Evolutionary conservation across 2,113 vertebrate genomes (phyloP), one percentile per base, ranked within the genome.

Genomic region (Poeciliopsis retropinna): DNA sequence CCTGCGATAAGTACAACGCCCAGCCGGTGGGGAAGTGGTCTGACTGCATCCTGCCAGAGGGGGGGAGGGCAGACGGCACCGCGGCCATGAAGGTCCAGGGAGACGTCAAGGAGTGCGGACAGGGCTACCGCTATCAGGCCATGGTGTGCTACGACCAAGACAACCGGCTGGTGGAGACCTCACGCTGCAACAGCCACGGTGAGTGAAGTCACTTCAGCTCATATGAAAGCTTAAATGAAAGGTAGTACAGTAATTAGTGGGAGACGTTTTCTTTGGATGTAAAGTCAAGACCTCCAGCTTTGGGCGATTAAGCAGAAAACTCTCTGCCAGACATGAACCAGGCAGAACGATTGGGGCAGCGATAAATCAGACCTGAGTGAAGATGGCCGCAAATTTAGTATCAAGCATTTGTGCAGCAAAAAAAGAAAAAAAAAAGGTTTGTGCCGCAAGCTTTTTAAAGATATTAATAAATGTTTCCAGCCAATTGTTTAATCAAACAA

Each of bases 21-120:
- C 98, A 98, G 89, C 96, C 98, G 0, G 96, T 99, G 91, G 98
- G 98, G 13, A 97, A 98, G 81, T 99, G 97, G 97, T 99, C 98
- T 0, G 98, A 99, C 91, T 99, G 98, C 86, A 96, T 99, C 88
- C 93, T 99, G 65, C 96, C 97, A 0, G 97, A 98, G 73, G 96
- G 94, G 25, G 96, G 93, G 1, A 92, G 95, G 47, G 82, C 75
- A 4, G 96, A 97, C 75, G 89, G 85, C 7, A 1, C 93, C 10
- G 76, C 94, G 75, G 96, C 95, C 34, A 87, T 94, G 92, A 97
- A 96, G 84, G 94, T 95, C 0, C 96, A 95, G 91, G 96, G 95
- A 64, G 97, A 98, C 4, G 29, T 94, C 60, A 97, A 96, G 83
- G 97, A 99, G 66, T 99, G 98, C 17, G 98, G 98, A 0, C 97